Evolutionary conservation across 2,888 invertebrate genomes (phyloP).

Genomic region (Polia nebulosa): DNA sequence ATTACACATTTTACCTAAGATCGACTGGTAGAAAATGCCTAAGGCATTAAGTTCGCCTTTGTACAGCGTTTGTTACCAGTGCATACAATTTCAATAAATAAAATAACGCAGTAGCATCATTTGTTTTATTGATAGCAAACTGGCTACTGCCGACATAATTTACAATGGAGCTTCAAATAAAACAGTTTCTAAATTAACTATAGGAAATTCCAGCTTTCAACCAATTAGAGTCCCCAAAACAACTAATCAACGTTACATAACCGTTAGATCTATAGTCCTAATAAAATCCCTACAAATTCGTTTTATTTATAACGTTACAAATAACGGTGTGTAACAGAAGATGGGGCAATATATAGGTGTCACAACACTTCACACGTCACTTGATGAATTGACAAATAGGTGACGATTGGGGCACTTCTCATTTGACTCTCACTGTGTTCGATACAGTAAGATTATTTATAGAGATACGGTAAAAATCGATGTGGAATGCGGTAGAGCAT

Average conservation of each 20-base stretch:
- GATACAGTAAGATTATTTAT: constrained; percentile 56
- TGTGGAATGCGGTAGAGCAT: constrained; percentile 25
- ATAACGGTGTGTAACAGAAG: constrained; percentile 66
- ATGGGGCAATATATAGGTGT: constrained; percentile 66
- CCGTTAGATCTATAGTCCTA: constrained; percentile 41
- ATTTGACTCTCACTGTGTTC: constrained; percentile 76
- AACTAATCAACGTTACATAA: constrained; percentile 49
- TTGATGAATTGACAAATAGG: constrained; percentile 82
- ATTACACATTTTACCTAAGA: too few relatives aligned
- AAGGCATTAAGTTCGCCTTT: too few relatives aligned
- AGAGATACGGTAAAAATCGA: constrained; percentile 60
- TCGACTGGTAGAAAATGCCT: too few relatives aligned
- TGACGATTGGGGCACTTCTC: constrained; percentile 80
- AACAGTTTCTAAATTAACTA: constrained; percentile 5
- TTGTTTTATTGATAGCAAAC: not conserved
- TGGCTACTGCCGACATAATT: not conserved
- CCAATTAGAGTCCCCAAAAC: constrained; percentile 52
- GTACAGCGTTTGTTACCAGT: too few relatives aligned
- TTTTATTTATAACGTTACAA: constrained; percentile 61
- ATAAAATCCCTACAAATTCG: constrained; percentile 65
- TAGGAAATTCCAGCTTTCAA: constrained; percentile 23
- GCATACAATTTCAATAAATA: too few relatives aligned
- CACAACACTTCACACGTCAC: constrained; percentile 82
- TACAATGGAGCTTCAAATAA: constrained; percentile 15
- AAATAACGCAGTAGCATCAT: not conserved